These are phyloP conservation scores for Philaethria dido DNA, from an alignment of 2,888 invertebrate species.

Conservation along the genomic window DNA sequence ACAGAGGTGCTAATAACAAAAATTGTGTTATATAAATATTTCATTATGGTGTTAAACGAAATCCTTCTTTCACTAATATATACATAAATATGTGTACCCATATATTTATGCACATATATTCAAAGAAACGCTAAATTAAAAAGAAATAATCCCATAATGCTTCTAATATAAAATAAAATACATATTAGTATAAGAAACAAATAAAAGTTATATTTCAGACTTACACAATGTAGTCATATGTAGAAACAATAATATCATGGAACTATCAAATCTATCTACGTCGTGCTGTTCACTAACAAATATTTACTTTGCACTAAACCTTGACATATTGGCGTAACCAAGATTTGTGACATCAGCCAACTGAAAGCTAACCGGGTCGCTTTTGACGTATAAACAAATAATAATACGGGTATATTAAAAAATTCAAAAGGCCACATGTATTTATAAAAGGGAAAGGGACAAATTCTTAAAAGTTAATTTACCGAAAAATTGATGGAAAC, in stretches of 20 bases:
- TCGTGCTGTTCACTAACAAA: constrained; percentile 48
- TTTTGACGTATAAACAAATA: constrained; percentile 33
- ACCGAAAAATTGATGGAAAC: background rate
- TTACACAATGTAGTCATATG: too few relatives aligned
- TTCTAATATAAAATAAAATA: background rate
- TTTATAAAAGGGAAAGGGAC: background rate
- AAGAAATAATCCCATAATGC: too few relatives aligned
- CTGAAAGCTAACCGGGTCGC: constrained; percentile 37
- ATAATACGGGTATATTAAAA: background rate
- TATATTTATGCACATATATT: too few relatives aligned
- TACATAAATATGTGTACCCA: too few relatives aligned
- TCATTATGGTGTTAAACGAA: too few relatives aligned
- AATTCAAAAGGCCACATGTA: constrained; percentile 18
- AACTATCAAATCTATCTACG: constrained; percentile 7
- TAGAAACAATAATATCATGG: background rate
- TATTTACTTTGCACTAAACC: constrained; percentile 63
- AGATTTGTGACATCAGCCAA: constrained; percentile 51
- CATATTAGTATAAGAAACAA: background rate
- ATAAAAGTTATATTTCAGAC: background rate
- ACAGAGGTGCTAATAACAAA: too few relatives aligned
- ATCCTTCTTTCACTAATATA: too few relatives aligned
- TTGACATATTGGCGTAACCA: constrained; percentile 59
- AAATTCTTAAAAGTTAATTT: constrained; percentile 7
- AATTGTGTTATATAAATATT: too few relatives aligned
- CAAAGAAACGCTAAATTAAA: too few relatives aligned